Percentiles rank a stretch among this genome's conserved stretches.
Evolutionary conservation across 1,140 invertebrate species (phyloP).

Genomic region (Eubasilissa regina): DNA sequence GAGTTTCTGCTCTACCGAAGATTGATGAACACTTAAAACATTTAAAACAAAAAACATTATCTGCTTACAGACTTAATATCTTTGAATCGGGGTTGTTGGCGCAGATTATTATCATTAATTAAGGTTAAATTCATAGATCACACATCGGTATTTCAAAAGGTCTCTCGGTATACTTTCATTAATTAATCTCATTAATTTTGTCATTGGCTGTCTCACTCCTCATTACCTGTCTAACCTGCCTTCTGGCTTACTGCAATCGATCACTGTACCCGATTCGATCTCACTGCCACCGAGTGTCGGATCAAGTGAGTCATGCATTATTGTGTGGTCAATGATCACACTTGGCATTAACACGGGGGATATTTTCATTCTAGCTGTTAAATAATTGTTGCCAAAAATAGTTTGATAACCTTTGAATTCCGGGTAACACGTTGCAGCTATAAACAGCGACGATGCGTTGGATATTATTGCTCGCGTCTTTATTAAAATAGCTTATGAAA

Average conservation of each 20-base stretch:
- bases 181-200: not conserved
- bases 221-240: not conserved
- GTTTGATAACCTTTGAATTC: conserved; percentile 39
- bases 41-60: too few species aligned
- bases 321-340: conserved; percentile 22
- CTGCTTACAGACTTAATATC: too few species aligned
- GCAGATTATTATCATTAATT: too few species aligned
- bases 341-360: conserved; percentile 29
- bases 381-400: conserved; percentile 42
- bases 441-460: conserved; percentile 1
- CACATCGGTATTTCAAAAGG: not conserved
- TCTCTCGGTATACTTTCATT: not conserved
- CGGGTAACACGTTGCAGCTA: conserved; percentile 13
- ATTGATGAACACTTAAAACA: too few species aligned
- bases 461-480: too few species aligned
- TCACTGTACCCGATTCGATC: not conserved
- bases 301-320: conserved; percentile 24
- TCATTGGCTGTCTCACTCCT: not conserved
- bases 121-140: not conserved
- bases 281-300: too few species aligned
- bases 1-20: too few species aligned
- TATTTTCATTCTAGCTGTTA: conserved; percentile 24
- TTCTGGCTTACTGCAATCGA: not conserved
- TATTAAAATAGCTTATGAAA: too few species aligned
- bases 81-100: too few species aligned